Conservation (phyloP, 2,113 vertebrate species). For the Lepisosteus osseus region DNA sequence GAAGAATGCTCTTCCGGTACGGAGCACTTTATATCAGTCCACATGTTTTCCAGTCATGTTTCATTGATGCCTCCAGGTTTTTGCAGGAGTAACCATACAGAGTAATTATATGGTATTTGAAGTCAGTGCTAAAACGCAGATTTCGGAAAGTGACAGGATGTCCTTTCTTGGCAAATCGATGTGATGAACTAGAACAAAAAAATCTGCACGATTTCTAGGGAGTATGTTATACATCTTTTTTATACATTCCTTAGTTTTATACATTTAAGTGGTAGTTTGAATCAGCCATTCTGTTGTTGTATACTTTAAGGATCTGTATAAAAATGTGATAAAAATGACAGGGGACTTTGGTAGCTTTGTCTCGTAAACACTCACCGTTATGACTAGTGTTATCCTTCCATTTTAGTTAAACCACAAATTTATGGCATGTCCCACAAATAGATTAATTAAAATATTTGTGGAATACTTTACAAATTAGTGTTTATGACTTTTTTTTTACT, state of each 20-base stretch:
- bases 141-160: neutral
- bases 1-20: no score
- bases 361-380: constrained; percentile 17
- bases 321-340: neutral
- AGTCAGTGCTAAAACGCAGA: neutral
- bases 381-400: constrained; percentile 33
- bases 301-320: constrained; percentile 4
- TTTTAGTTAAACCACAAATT: constrained; percentile 19
- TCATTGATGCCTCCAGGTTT: neutral
- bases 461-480: constrained; percentile 59
- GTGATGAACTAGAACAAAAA: neutral
- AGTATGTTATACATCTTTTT: neutral
- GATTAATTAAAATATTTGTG: constrained; percentile 60
- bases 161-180: neutral
- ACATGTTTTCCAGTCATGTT: neutral
- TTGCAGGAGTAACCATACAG: neutral
- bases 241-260: constrained; percentile 22
- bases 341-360: constrained; percentile 8
- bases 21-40: no score
- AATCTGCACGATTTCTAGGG: constrained; percentile 17
- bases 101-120: neutral
- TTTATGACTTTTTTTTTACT: constrained; percentile 49
- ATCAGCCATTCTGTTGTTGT: constrained; percentile 4
- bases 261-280: neutral
- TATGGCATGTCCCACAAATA: constrained; percentile 45